phyloP scores from a whole-genome alignment of 2,888 invertebrate genomes.

The Orthonevra nobilis region DNA sequence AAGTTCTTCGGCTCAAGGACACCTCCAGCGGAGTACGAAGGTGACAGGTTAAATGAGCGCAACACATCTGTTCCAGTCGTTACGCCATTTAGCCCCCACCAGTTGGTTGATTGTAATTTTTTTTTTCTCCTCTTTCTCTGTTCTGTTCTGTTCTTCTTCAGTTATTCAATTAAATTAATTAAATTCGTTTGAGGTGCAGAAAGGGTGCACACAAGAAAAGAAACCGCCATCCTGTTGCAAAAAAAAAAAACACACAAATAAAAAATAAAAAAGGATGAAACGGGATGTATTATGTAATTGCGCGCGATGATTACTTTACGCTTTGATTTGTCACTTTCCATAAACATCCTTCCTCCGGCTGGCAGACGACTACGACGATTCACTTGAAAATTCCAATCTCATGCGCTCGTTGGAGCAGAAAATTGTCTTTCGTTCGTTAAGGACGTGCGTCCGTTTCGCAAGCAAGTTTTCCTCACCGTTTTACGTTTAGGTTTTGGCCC shows the following conservation, averaged over 20 bases:
- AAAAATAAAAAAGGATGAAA: constrained; percentile 22
- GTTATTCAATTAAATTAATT: constrained; percentile 69
- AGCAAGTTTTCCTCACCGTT: background rate
- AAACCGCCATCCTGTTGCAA: too few relatives aligned
- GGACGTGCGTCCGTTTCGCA: constrained; percentile 50
- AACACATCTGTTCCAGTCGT: constrained; percentile 70
- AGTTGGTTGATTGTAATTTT: constrained; percentile 49
- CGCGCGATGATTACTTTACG: constrained; percentile 60
- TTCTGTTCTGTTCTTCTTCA: constrained; percentile 3
- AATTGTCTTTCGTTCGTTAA: constrained; percentile 60
- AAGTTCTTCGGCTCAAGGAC: constrained; percentile 44
- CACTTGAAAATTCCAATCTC: constrained; percentile 49
- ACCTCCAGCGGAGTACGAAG: constrained; percentile 30
- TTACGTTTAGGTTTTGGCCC: too few relatives aligned
- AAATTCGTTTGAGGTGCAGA: constrained; percentile 59
- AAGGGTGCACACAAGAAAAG: too few relatives aligned
- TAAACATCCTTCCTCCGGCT: constrained; percentile 5
- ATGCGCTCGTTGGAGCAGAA: constrained; percentile 39
- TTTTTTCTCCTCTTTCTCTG: constrained; percentile 2
- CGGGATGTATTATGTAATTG: constrained; percentile 51
- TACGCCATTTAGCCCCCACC: constrained; percentile 47
- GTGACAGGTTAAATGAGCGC: constrained; percentile 68
- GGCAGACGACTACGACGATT: background rate
- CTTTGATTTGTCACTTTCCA: constrained; percentile 64
- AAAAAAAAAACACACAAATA: background rate